These are phyloP conservation scores for Malurus elegans DNA, from an alignment of 2,113 vertebrate species.

Conservation along the genomic window DNA sequence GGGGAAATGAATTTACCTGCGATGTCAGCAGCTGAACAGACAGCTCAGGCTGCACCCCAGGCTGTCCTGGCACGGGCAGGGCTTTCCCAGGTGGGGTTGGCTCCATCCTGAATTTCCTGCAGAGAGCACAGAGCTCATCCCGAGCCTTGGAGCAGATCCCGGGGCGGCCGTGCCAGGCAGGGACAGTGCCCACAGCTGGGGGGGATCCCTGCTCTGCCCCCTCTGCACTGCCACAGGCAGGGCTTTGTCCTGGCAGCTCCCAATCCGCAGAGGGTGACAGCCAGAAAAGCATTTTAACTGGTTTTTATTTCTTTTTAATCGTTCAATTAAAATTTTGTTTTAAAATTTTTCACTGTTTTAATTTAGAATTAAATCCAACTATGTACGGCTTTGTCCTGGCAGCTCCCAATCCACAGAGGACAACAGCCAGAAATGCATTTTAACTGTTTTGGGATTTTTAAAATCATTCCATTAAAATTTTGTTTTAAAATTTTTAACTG, in stretches of 20 bases:
- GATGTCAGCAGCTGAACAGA: not conserved
- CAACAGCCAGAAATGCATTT: no score
- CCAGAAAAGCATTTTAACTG: no score
- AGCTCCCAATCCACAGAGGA: no score
- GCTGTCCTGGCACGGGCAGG: not conserved
- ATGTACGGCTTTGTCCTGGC: no score
- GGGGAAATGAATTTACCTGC: not conserved
- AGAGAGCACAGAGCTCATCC: not conserved
- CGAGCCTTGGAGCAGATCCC: not conserved
- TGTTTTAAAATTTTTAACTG: no score
- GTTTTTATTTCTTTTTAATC: no score
- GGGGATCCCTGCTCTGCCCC: not conserved
- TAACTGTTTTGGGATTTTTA: no score
- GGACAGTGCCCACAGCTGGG: not conserved
- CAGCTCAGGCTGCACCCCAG: not conserved
- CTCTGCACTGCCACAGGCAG: not conserved
- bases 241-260: not conserved
- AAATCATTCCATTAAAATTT: no score
- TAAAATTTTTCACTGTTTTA: no score
- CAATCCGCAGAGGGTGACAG: no score
- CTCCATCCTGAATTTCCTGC: not conserved
- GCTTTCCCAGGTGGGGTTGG: fast-evolving
- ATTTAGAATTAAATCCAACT: no score
- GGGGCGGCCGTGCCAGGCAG: slow-evolving; percentile 16
- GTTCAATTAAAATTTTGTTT: no score